Evolutionary conservation across 2,888 invertebrate genomes (phyloP).

Genomic region (Nephrotoma appendiculata): DNA sequence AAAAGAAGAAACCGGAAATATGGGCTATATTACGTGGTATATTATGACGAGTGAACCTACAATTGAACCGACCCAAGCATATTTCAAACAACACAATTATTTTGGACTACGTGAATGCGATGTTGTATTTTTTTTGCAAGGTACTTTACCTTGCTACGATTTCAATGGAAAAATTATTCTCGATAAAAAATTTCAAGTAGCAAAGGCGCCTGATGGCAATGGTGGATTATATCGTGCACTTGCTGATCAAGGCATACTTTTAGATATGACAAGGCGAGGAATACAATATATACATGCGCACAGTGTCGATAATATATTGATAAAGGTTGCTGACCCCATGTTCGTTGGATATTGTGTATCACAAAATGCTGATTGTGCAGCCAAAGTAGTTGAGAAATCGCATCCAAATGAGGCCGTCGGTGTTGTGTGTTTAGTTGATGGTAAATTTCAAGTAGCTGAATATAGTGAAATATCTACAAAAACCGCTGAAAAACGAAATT

Average conservation of each 20-base stretch:
- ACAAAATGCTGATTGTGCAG: slow-evolving; percentile 86
- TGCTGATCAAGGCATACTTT: slow-evolving; percentile 54
- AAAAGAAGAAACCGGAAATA: slow-evolving; percentile 43
- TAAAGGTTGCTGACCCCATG: slow-evolving; percentile 93
- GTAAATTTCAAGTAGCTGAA: slow-evolving; percentile 84
- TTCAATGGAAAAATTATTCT: slow-evolving; percentile 88
- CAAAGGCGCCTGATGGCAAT: slow-evolving; percentile 86
- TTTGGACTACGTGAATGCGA: slow-evolving; percentile 76
- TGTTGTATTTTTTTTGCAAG: slow-evolving; percentile 82
- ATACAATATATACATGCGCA: slow-evolving; percentile 88
- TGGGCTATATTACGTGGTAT: slow-evolving; percentile 62
- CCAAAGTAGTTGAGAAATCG: slow-evolving; percentile 89
- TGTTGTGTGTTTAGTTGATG: slow-evolving; percentile 87
- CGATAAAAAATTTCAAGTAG: slow-evolving; percentile 62
- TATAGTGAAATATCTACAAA: slow-evolving; percentile 90
- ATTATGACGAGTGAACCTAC: slow-evolving; percentile 98
- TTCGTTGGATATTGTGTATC: slow-evolving; percentile 89
- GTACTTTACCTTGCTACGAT: slow-evolving; percentile 84
- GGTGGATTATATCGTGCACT: slow-evolving; percentile 77
- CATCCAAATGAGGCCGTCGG: slow-evolving; percentile 89
- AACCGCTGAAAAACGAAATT: slow-evolving; percentile 65
- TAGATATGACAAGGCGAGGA: slow-evolving; percentile 64
- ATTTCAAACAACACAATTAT: slow-evolving; percentile 62
- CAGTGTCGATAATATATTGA: slow-evolving; percentile 98
- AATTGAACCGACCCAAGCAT: slow-evolving; percentile 65